Percentiles rank a stretch among this genome's conserved stretches.
phyloP scores from a whole-genome alignment of 2,888 invertebrate species.

The Coenonympha glycerion region DNA sequence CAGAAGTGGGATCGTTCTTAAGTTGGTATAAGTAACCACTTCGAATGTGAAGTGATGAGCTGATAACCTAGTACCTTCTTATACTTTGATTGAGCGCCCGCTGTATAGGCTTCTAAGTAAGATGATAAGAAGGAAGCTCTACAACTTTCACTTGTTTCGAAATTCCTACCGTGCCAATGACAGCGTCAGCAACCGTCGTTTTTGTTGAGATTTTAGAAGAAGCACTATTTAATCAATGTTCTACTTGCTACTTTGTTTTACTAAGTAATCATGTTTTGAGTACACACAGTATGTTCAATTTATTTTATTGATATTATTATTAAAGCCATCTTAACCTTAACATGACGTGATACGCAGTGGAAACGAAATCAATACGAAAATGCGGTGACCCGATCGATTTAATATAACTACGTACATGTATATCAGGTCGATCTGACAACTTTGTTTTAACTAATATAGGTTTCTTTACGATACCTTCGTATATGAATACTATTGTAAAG shows the following conservation, averaged over 20 bases:
- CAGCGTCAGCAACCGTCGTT: constrained; percentile 12
- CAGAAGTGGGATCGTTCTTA: too few relatives aligned
- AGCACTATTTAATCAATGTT: background rate
- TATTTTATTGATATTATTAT: constrained; percentile 10
- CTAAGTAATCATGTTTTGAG: too few relatives aligned
- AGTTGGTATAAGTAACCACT: too few relatives aligned
- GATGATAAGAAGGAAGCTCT: constrained; percentile 14
- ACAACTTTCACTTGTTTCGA: constrained; percentile 19
- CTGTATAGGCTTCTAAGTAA: background rate
- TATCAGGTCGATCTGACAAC: constrained; percentile 1
- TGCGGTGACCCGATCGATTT: constrained; percentile 25
- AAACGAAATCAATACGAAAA: constrained; percentile 20
- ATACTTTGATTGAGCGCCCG: background rate
- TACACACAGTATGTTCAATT: too few relatives aligned
- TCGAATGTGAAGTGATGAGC: too few relatives aligned
- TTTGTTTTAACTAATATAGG: constrained; percentile 8
- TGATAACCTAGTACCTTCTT: constrained; percentile 5
- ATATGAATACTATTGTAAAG: background rate
- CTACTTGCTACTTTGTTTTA: background rate
- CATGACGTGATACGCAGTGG: constrained; percentile 22
- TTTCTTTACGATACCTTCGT: too few relatives aligned
- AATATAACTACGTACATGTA: constrained; percentile 1
- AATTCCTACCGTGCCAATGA: constrained; percentile 10
- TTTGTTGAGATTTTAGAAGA: background rate
- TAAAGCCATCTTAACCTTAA: constrained; percentile 25